Base-by-base conservation (phyloP, 2,797 vertebrate species). In the Gallinago stenura region DNA sequence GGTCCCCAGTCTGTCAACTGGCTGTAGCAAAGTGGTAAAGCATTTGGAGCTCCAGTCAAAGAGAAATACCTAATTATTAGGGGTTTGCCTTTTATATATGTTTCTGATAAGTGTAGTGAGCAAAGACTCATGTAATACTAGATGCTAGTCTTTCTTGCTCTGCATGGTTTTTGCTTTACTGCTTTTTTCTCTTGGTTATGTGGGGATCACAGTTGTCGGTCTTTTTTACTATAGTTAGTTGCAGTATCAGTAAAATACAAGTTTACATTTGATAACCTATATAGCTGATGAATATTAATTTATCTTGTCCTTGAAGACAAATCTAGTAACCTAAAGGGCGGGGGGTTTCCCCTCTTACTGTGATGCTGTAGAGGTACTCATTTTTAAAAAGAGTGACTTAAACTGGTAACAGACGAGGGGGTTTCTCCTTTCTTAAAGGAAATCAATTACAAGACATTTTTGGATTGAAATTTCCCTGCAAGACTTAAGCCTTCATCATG, bases 141-240 rank as follows among this genome's bases (percentile, higher is more conserved):
- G 33, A 16, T 43, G 14, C 22, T 41, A 26, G 9, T 70, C 12
- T 26, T 39, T 65, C 24, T 37, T 86, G 20, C 31, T 83, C 10
- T n/a, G 0, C 0, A 0, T 58, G 3, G 18, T 1, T 78, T 80
- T 81, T 78, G n/a, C 45, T 50, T 61, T 75, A 5, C 28, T 45
- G 6, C n/a, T 83, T 71, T 43, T 65, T 28, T 35, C 4, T 56
- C 7, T 48, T 33, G 53, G n/a, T 51, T 92, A 10, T 0, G 0
- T 51, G 61, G 12, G 24, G 8, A 33, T 69, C 39, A 18, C 51
- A n/a, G 43, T 19, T 83, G 69, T 37, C 24, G 54, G 2, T 31
- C 15, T 10, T 9, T 58, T 76, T 69, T 31, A 31, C 6, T 86
- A 0, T 3, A 62, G 39, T 50, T 35, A 33, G 0, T 60, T 8